Base-by-base conservation (phyloP, 2,797 vertebrate species). In the Gymnoscopelus microlampas region DNA sequence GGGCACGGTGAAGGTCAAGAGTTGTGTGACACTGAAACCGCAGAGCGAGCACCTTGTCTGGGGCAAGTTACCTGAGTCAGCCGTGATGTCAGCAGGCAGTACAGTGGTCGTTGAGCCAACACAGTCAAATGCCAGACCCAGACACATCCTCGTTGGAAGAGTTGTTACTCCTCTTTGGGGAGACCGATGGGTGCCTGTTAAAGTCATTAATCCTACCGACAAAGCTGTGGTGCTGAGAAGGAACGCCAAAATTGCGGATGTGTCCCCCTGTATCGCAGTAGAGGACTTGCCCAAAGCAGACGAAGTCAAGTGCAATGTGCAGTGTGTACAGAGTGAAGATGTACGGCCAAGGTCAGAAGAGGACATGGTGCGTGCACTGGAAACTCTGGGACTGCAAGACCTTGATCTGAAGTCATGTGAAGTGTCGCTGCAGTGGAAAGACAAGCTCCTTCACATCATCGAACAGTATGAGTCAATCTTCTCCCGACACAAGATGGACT, bases 391-490 rank as follows among this genome's bases (percentile, higher is more conserved):
- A 32, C 10, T 81, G 35, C 44, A 65, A 3, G 61, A 69, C 11
- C 8, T 77, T 3, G 50, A 72, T 19, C 13, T 75, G 10, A 39
- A 72, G 3, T 53, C 61, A 1, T 76, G 76, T 64, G 75, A 71
- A 66, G 76, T 79, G 0, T 76, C 71, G 13, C 55, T 58, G 2
- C 24, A 23, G 5, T 68, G 61, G 66, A 78, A 35, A 51, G 58
- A 77, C 15, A 74, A 23, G 53, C 59, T 66, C 10, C 7, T 78
- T 3, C 3, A 59, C 2, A 9, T 71, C 13, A 65, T 71, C 11
- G 54, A 64, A 7, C 39, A 48, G 15, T 77, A 73, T 44, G 70
- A 84, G 26, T 66, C 66, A 1, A 79, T 73, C 3, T 87, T 87
- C 24, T 79, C 79, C 0, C 35, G 3, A 2, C 56, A 80, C 9